Conservation (phyloP, 2,797 vertebrate species). For the Rhadinocentrus ornatus region DNA sequence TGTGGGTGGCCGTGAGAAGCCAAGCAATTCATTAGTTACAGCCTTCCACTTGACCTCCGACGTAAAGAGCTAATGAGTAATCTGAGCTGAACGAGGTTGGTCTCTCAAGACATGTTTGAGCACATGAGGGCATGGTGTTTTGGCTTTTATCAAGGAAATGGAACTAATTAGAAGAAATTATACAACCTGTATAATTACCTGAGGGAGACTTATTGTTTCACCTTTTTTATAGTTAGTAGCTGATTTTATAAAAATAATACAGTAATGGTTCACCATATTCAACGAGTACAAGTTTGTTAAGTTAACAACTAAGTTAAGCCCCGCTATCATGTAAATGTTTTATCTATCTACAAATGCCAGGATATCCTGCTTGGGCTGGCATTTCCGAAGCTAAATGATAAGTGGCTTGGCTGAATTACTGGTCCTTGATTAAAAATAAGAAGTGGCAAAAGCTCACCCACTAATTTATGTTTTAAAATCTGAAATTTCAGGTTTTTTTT, state of each 20-base stretch:
- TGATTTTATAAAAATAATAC: background rate
- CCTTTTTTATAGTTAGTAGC: background rate
- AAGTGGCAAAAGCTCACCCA: no score
- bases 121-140: slow-evolving; percentile 16
- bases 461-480: no score
- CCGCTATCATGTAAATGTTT: slow-evolving; percentile 8
- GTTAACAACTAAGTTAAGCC: background rate
- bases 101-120: slow-evolving; percentile 16
- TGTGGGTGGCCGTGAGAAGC: slow-evolving; percentile 31
- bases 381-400: background rate
- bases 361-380: slow-evolving; percentile 6
- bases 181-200: background rate
- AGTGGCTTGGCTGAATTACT: no score
- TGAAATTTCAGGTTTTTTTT: no score
- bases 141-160: slow-evolving; percentile 10
- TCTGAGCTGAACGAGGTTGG: slow-evolving; percentile 26
- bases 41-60: slow-evolving; percentile 64
- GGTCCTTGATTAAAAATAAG: no score
- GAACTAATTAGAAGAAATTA: background rate
- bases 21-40: slow-evolving; percentile 53
- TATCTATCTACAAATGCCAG: slow-evolving; percentile 15
- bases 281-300: background rate
- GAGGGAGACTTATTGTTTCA: no score
- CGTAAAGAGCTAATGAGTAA: slow-evolving; percentile 43
- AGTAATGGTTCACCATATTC: background rate